Evolutionary conservation across 1,140 invertebrate species (phyloP).

Genomic region (Aphaenogaster rudis): DNA sequence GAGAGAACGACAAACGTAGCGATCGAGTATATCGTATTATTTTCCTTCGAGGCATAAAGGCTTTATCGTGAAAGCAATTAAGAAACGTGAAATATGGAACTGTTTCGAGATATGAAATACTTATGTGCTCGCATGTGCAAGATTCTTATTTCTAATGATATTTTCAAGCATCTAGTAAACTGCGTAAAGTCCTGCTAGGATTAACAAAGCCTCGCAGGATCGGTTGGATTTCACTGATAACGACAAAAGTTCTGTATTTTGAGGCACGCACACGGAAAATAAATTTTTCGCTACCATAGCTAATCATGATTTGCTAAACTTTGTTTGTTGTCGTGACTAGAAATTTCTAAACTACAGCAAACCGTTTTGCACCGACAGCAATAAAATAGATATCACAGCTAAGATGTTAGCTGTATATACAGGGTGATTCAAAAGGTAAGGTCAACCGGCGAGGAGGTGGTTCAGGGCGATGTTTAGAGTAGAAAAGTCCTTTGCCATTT

Average conservation of each 20-base stretch:
- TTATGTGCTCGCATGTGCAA: neutral
- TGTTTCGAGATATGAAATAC: conserved; percentile 17
- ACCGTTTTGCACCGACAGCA: too few species aligned
- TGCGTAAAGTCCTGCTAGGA: neutral
- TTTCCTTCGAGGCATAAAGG: neutral
- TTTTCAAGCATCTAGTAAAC: conserved; percentile 1
- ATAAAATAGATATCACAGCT: too few species aligned
- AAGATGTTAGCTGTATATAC: too few species aligned
- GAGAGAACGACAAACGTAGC: neutral
- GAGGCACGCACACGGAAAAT: too few species aligned
- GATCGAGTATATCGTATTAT: neutral
- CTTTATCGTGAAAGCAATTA: conserved; percentile 29
- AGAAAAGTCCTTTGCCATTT: too few species aligned
- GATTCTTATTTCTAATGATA: conserved; percentile 11
- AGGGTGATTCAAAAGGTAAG: too few species aligned
- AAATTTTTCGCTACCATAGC: too few species aligned
- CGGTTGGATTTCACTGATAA: neutral
- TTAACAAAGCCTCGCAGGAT: neutral
- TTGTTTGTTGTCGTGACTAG: too few species aligned
- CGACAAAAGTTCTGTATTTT: neutral
- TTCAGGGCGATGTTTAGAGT: too few species aligned
- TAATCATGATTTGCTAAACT: too few species aligned
- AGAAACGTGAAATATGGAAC: neutral
- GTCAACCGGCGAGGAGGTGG: too few species aligned
- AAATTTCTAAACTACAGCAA: too few species aligned